Conservation (phyloP, 2,888 invertebrate species). For the Zygogramma bicolorata region DNA sequence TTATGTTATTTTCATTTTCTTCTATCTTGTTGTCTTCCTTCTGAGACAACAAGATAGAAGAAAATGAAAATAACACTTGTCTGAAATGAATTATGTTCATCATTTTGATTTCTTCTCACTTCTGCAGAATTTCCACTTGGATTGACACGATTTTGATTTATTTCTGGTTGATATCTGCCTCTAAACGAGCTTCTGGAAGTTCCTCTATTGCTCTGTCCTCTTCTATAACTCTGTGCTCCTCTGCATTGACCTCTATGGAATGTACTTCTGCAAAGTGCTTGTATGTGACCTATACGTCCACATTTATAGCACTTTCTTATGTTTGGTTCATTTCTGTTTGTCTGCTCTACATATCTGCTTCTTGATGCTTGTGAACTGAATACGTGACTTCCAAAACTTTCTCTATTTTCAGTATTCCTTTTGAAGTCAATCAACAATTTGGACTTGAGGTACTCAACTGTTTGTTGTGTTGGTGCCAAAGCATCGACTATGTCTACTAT, state of each 20-base stretch:
- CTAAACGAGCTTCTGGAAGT: neutral
- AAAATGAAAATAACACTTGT: neutral
- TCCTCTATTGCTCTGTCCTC: neutral
- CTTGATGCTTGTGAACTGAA: too few relatives aligned
- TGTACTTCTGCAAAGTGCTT: neutral
- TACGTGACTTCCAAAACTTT: too few relatives aligned
- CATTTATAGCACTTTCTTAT: neutral
- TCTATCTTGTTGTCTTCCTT: neutral
- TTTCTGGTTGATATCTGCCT: neutral
- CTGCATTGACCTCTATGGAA: neutral
- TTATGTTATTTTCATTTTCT: neutral
- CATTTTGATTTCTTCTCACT: neutral
- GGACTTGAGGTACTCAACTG: too few relatives aligned
- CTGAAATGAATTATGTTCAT: neutral
- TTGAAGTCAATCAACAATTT: too few relatives aligned
- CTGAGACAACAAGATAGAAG: neutral
- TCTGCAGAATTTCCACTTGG: neutral
- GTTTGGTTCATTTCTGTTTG: neutral
- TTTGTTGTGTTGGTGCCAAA: too few relatives aligned
- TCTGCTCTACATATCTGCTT: neutral
- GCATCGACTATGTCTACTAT: too few relatives aligned
- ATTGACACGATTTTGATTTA: neutral
- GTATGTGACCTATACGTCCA: neutral
- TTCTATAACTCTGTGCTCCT: neutral
- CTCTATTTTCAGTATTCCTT: too few relatives aligned